Conservation (phyloP, 92 coral and sea anemone genomes). For the Palythoa grandiflora region DNA sequence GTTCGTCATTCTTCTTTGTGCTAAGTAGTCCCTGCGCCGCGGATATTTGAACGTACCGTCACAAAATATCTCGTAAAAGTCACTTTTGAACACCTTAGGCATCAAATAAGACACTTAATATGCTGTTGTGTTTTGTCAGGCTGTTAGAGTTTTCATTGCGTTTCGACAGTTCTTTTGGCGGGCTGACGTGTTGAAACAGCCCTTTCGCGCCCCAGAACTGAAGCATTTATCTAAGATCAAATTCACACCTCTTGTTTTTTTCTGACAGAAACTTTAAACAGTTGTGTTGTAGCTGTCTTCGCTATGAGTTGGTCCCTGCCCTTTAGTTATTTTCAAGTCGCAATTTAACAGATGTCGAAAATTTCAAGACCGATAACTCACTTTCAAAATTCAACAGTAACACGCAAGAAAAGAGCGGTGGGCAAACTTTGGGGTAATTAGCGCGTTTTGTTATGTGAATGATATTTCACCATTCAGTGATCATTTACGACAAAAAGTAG, state of each 20-base stretch:
- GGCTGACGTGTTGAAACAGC: slow-evolving; percentile 94
- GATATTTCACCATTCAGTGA: slow-evolving; percentile 65
- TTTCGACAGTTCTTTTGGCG: slow-evolving; percentile 85
- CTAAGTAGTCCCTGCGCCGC: slow-evolving; percentile 58
- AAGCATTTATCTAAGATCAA: slow-evolving; percentile 90
- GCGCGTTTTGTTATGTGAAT: slow-evolving; percentile 45
- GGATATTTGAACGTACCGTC: slow-evolving; percentile 77
- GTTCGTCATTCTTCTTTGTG: slow-evolving; percentile 58
- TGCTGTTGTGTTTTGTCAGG: slow-evolving; percentile 90
- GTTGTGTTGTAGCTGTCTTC: slow-evolving; percentile 68
- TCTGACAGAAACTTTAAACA: slow-evolving; percentile 75
- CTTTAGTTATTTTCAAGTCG: background rate
- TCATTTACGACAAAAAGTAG: slow-evolving; percentile 77
- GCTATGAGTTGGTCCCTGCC: slow-evolving; percentile 43
- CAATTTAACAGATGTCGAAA: slow-evolving; percentile 31
- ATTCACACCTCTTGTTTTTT: slow-evolving; percentile 82
- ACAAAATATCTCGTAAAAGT: slow-evolving; percentile 62
- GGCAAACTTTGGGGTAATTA: slow-evolving; percentile 42
- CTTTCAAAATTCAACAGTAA: slow-evolving; percentile 3
- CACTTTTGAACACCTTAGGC: slow-evolving; percentile 71
- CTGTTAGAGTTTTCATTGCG: slow-evolving; percentile 76
- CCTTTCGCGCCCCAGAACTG: slow-evolving; percentile 76
- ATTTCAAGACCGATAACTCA: slow-evolving; percentile 50
- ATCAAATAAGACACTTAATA: slow-evolving; percentile 83
- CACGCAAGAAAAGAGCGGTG: slow-evolving; percentile 43